Conservation (phyloP, 1,140 invertebrate genomes). For the Drosophila micromelanica region DNA sequence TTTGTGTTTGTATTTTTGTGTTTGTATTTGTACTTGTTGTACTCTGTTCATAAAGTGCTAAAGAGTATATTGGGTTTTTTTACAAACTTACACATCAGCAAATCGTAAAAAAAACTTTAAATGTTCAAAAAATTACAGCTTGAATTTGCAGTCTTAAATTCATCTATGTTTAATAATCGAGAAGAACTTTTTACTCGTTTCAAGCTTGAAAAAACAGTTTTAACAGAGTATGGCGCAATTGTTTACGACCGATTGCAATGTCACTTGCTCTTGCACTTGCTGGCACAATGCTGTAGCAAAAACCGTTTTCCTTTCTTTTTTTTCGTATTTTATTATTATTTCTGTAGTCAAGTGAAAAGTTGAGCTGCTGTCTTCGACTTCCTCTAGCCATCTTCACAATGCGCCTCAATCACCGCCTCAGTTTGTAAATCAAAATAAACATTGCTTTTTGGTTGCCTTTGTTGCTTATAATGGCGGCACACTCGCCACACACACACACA, state of each 20-base stretch:
- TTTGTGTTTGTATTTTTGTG: constrained; percentile 40
- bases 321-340: constrained; percentile 8
- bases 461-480: constrained; percentile 60
- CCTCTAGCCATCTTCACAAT: constrained; percentile 8
- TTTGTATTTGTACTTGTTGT: constrained; percentile 34
- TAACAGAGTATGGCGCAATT: too few species aligned
- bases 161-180: too few species aligned
- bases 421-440: constrained; percentile 73
- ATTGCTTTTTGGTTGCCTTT: constrained; percentile 71
- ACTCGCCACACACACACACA: background rate
- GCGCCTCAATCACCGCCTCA: constrained; percentile 33
- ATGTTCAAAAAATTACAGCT: too few species aligned
- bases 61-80: too few species aligned
- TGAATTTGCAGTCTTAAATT: too few species aligned
- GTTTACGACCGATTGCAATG: too few species aligned
- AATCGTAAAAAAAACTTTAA: too few species aligned
- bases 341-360: constrained; percentile 60
- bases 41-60: background rate
- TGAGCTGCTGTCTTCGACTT: constrained; percentile 46
- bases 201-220: too few species aligned
- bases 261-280: constrained; percentile 11
- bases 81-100: too few species aligned
- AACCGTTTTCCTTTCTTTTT: constrained; percentile 51
- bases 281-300: constrained; percentile 35
- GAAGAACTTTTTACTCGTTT: too few species aligned